Evolutionary conservation across 2,888 invertebrate genomes (phyloP).

Genomic region (Thysanoteuthis rhombus): DNA sequence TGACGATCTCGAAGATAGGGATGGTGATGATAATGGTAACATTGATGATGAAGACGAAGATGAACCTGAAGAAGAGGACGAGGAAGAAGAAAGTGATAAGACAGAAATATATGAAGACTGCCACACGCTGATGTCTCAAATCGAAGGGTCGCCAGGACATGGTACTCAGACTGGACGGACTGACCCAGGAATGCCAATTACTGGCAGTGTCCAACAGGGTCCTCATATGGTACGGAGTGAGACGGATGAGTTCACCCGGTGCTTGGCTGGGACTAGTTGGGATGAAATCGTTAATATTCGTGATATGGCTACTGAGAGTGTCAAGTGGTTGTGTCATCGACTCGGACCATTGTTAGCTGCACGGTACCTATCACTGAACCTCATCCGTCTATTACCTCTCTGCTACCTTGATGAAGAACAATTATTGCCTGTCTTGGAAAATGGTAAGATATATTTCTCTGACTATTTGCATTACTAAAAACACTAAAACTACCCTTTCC

Average conservation of each 20-base stretch:
- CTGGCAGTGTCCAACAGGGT: conserved; percentile 24
- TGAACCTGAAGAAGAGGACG: conserved; percentile 32
- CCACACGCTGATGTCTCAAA: conserved; percentile 36
- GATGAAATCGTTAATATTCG: conserved; percentile 61
- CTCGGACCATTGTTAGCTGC: conserved; percentile 94
- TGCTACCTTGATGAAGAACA: conserved; percentile 81
- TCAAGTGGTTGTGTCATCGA: conserved; percentile 89
- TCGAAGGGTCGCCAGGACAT: background rate
- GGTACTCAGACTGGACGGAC: background rate
- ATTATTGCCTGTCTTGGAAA: conserved; percentile 43
- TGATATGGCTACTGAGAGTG: conserved; percentile 64
- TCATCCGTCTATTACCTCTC: conserved; percentile 90
- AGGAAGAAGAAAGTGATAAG: conserved; percentile 32
- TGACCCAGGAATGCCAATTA: background rate
- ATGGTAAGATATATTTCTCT: no score
- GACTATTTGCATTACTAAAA: no score
- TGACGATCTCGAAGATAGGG: conserved; percentile 23
- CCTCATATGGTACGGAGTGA: conserved; percentile 60
- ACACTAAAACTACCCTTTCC: no score
- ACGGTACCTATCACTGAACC: conserved; percentile 86
- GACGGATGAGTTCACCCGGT: conserved; percentile 60
- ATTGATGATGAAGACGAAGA: conserved; percentile 14
- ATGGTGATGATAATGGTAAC: conserved; percentile 35
- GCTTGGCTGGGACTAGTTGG: conserved; percentile 48
- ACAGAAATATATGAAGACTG: conserved; percentile 36